Base-by-base conservation (phyloP, 2,113 vertebrate genomes). In the Microtus oregoni region DNA sequence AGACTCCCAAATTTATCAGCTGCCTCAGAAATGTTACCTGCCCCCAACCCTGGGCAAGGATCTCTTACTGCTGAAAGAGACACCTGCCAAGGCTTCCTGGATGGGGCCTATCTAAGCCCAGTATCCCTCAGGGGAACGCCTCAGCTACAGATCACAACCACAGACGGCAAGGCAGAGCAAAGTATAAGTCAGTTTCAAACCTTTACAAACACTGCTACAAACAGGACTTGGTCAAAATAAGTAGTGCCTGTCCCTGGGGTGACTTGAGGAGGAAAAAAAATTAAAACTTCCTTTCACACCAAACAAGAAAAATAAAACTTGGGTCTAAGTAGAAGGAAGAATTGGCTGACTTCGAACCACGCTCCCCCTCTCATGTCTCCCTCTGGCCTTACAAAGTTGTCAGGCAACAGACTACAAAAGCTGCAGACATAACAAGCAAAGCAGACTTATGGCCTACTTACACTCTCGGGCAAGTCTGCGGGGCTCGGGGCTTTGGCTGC, bases 391-490 rank as follows among this genome's bases (percentile, higher is more conserved):
- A 87, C 24, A 4, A 89, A 81, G 76, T 30, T 86, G 68, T 87
- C 32, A 2, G 83, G 89, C 94, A 96, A 90, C 55, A 91, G 78
- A 90, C 93, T 70, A 87, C 78, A 77, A 81, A 96, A 96, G 81
- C 93, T 83, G 88, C 47, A 93, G 93, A 68, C n/a, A 17, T 76
- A 86, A 81, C 77, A 93, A 93, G 30, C 50, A 13, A 72, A 95
- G 65, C 85, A 92, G 93, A 96, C 65, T 73, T 72, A 91, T 17
- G 79, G 75, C 88, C 70, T 94, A 95, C 98, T 97, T 97, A 72
- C 93, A 85, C 67, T 97, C 83, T 91, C 94, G 95, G 95, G 90
- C 68, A 83, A 30, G 72, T 95, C 88, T 65, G 94, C 12, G 72
- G 93, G 12, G 13, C 90, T 94, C 35, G 15, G 96, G 96, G 93